phyloP scores from a whole-genome alignment of 2,113 vertebrate species.

The Pica pica region DNA sequence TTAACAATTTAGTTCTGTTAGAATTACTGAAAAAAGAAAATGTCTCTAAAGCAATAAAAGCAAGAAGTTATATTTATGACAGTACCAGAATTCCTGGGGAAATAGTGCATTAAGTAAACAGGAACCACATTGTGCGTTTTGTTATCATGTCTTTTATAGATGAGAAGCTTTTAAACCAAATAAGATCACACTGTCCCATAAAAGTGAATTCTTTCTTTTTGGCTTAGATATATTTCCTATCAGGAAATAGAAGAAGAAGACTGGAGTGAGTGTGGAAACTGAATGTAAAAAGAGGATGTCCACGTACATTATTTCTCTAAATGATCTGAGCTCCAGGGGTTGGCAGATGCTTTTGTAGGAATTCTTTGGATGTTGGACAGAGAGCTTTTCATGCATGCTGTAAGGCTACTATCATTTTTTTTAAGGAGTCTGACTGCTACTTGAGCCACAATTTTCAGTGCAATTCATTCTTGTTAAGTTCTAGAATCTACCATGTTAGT shows the following conservation, averaged over 20 bases:
- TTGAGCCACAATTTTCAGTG: neutral
- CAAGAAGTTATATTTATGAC: neutral
- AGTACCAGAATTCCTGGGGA: neutral
- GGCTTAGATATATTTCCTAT: neutral
- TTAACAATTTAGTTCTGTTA: slow-evolving; percentile 8
- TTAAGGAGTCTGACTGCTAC: neutral
- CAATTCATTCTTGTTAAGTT: neutral
- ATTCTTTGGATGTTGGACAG: neutral
- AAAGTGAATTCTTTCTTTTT: neutral
- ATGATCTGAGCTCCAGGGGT: neutral
- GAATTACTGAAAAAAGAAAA: neutral
- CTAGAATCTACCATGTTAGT: neutral
- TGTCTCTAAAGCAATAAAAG: neutral
- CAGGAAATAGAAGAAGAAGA: neutral
- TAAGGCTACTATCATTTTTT: neutral
- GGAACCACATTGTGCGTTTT: neutral
- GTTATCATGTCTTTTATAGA: neutral
- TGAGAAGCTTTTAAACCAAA: neutral
- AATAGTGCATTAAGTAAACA: neutral
- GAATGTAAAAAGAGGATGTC: neutral
- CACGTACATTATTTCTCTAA: neutral
- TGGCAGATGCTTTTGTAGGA: neutral
- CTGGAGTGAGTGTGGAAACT: neutral
- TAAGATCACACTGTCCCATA: neutral
- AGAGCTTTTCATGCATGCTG: neutral